These are phyloP conservation scores for Brachionus manjavacas DNA, from an alignment of 1,140 invertebrate genomes.

Conservation along the genomic window DNA sequence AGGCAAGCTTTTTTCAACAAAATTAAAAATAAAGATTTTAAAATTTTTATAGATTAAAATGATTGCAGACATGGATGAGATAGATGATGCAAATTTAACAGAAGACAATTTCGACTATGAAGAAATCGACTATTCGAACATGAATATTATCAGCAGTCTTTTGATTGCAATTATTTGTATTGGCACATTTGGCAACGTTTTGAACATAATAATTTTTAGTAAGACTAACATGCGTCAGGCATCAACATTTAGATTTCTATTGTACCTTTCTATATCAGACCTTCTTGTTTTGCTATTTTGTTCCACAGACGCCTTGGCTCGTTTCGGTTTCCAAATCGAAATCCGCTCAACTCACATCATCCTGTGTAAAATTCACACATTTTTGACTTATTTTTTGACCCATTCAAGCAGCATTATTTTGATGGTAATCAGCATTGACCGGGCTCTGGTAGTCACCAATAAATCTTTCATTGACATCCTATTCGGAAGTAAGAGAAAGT, in stretches of 20 bases:
- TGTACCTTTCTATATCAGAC: constrained; percentile 20
- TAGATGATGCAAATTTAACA: neutral
- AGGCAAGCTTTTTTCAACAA: no score
- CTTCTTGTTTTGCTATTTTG: constrained; percentile 3
- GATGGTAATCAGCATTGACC: constrained; percentile 13
- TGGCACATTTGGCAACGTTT: constrained; percentile 8
- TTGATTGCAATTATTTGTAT: neutral
- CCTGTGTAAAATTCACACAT: constrained; percentile 34
- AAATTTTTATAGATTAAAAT: neutral
- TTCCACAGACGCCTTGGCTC: neutral
- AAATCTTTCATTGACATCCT: neutral
- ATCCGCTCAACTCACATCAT: neutral
- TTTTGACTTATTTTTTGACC: constrained; percentile 37
- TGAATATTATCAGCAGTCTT: neutral
- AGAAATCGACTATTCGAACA: neutral
- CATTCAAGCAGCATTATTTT: constrained; percentile 22
- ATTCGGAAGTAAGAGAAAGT: neutral
- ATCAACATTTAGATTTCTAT: constrained; percentile 35
- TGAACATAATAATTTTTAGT: constrained; percentile 24
- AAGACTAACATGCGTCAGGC: neutral
- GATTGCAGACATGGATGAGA: neutral
- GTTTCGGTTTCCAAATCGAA: constrained; percentile 11
- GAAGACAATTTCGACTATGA: neutral
- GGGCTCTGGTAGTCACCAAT: constrained; percentile 10
- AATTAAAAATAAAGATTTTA: no score